phyloP scores from a whole-genome alignment of 2,888 invertebrate genomes.

The Aelia acuminata region DNA sequence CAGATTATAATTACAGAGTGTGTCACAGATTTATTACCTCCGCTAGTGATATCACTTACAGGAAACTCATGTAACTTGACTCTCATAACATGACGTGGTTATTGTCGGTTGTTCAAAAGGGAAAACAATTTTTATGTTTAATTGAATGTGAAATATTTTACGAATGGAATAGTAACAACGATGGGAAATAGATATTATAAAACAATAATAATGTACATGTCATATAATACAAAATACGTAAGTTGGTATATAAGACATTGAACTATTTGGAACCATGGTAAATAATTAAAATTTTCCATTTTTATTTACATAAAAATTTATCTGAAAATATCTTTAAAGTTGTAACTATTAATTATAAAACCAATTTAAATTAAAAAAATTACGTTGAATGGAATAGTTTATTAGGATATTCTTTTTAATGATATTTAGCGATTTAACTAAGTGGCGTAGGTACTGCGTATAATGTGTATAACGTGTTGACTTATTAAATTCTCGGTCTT shows the following conservation, averaged over 20 bases:
- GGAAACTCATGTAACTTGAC: slow-evolving; percentile 18
- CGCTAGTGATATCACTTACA: slow-evolving; percentile 32
- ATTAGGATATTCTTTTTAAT: too few species aligned
- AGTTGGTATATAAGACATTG: background rate
- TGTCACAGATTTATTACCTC: slow-evolving; percentile 40
- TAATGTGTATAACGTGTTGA: too few species aligned
- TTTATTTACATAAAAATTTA: too few species aligned
- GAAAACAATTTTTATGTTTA: slow-evolving; percentile 27
- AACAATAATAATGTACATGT: background rate
- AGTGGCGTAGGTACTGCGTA: too few species aligned
- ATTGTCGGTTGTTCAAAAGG: background rate
- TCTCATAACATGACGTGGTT: background rate
- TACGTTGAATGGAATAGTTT: too few species aligned
- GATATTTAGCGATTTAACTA: too few species aligned
- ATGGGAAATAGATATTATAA: background rate
- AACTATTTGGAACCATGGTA: too few species aligned
- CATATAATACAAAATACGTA: background rate
- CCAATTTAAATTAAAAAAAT: too few species aligned
- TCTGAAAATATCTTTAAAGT: too few species aligned
- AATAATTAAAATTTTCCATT: too few species aligned
- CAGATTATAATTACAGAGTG: slow-evolving; percentile 36
- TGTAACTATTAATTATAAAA: too few species aligned
- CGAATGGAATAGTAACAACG: background rate
- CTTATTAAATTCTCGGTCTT: too few species aligned
- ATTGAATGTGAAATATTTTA: slow-evolving; percentile 39